Base-by-base conservation (phyloP, 2,797 vertebrate genomes). In the Brachymystax lenok region DNA sequence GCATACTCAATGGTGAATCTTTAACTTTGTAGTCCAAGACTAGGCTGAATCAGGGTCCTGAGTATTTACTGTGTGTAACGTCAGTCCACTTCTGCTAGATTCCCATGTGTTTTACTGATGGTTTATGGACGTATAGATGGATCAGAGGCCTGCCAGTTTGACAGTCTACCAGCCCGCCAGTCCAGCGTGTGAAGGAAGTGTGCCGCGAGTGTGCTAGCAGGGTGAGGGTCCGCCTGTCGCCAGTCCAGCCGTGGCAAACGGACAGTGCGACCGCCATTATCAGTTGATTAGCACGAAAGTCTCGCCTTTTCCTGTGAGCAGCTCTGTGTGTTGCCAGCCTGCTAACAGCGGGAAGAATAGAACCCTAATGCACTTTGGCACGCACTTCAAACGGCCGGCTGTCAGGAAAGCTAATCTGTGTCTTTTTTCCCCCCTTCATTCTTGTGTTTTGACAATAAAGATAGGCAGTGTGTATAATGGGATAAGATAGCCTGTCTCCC, bases 401-500 rank as follows among this genome's bases (percentile, higher is more conserved):
- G 89, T 92, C 92, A 92, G 93, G 92, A 93, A 94, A 90, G 88
- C 92, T 93, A 95, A 94, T 94, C 94, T 91, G 84, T 84, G 80
- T 82, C 89, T 87, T 84, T 86, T 76, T 40, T 75, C 1, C 33
- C 30, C 89, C 84, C 88, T 93, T 95, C 94, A 95, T 93, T 95
- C 93, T 91, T 90, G 82, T 94, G 92, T 95, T 95, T 94, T 94
- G 91, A 95, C 93, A 95, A 94, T 94, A 95, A 94, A 93, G 94
- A 95, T 95, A 95, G n/a, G n/a, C n/a, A n/a, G n/a, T n/a, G n/a
- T n/a, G n/a, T n/a, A n/a, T n/a, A n/a, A n/a, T n/a, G n/a, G n/a
- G n/a, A n/a, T n/a, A n/a, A n/a, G n/a, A n/a, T n/a, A n/a, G n/a
- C 81, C 89, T 72, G 88, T 89, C 92, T 93, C 92, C 90, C 78